Percentiles rank a stretch among this genome's conserved stretches.
These are phyloP conservation scores for Neodiprion pinetum DNA, from an alignment of 1,140 invertebrate species.

Conservation along the genomic window DNA sequence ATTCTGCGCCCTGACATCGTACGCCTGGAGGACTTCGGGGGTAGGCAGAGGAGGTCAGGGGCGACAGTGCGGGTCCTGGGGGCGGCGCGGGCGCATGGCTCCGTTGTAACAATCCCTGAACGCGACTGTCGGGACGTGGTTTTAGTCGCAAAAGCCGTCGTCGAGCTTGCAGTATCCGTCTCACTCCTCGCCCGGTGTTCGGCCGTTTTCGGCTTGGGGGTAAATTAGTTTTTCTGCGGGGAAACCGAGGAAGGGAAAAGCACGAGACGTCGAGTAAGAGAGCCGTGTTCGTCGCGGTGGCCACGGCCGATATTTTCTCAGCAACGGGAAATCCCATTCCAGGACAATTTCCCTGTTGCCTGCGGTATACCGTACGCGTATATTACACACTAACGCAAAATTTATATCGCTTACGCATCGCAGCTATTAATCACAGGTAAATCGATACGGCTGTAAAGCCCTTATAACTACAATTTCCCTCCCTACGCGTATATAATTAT, in stretches of 20 bases:
- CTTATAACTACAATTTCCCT: too few relatives aligned
- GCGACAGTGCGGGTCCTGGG: slow-evolving; percentile 59
- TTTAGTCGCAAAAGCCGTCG: neutral
- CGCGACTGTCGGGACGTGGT: neutral
- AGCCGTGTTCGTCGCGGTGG: too few relatives aligned
- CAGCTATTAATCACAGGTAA: neutral
- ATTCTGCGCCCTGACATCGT: neutral
- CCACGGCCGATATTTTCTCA: too few relatives aligned
- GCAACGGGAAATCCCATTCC: too few relatives aligned
- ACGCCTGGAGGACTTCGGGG: slow-evolving; percentile 30
- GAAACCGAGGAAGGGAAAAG: too few relatives aligned
- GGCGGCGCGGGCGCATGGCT: slow-evolving; percentile 59
- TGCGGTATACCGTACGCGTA: too few relatives aligned
- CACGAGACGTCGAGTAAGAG: too few relatives aligned
- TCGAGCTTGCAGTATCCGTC: neutral
- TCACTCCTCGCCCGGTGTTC: neutral
- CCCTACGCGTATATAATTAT: too few relatives aligned
- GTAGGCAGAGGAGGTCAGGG: slow-evolving; percentile 39
- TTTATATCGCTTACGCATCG: neutral
- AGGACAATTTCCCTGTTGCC: too few relatives aligned
- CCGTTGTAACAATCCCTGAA: slow-evolving; percentile 33
- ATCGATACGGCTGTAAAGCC: neutral
- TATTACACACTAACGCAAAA: too few relatives aligned
- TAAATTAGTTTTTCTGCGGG: too few relatives aligned
- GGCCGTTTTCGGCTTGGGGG: too few relatives aligned